phyloP scores from a whole-genome alignment of 2,797 vertebrate species.

The Paedocypris micromegethes region DNA sequence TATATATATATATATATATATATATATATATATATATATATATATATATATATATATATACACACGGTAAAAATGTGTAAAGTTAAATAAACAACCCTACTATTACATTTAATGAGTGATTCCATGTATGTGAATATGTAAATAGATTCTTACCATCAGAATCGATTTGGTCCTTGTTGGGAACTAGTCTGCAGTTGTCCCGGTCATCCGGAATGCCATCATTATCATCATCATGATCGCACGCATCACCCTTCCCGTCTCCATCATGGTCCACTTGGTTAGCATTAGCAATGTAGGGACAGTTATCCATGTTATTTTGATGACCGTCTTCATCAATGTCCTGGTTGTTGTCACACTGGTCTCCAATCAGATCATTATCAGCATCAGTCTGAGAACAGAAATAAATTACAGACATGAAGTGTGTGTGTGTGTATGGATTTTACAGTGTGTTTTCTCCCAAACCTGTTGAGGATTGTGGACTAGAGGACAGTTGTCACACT shows the following conservation, averaged over 20 bases:
- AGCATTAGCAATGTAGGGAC: constrained; percentile 88
- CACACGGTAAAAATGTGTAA: too few relatives aligned
- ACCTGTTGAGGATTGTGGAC: constrained; percentile 94
- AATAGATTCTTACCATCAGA: constrained; percentile 70
- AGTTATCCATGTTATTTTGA: constrained; percentile 96
- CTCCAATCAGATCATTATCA: constrained; percentile 91
- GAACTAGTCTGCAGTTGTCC: constrained; percentile 90
- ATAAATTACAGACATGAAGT: too few relatives aligned
- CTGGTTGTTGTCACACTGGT: constrained; percentile 87
- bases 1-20: too few relatives aligned
- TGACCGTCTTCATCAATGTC: constrained; percentile 95
- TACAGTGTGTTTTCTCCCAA: neutral
- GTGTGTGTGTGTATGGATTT: too few relatives aligned
- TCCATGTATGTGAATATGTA: neutral
- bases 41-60: too few relatives aligned
- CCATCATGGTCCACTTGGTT: constrained; percentile 93
- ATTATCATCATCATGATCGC: constrained; percentile 91
- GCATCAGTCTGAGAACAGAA: constrained; percentile 70
- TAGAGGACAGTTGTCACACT: constrained; percentile 94
- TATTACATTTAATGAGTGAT: neutral
- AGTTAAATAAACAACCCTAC: too few relatives aligned
- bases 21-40: too few relatives aligned
- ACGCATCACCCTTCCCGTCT: constrained; percentile 87
- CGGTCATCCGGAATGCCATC: constrained; percentile 90
- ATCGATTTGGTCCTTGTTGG: constrained; percentile 83